A percentile compares a stretch with the other conserved stretches of the same genome.
These are phyloP conservation scores for Brenthis hecate DNA, from an alignment of 2,888 invertebrate species.

Conservation along the genomic window DNA sequence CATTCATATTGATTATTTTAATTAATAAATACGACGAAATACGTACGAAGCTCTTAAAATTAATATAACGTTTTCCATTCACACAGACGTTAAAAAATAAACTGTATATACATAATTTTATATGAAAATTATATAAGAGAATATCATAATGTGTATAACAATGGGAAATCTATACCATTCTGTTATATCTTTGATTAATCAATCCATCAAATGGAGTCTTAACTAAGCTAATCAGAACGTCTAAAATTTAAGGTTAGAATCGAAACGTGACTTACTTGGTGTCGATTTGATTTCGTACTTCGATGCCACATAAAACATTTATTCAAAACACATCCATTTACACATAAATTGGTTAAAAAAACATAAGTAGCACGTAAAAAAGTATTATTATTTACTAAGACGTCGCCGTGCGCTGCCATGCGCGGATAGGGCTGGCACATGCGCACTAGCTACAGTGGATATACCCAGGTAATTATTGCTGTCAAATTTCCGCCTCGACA, in stretches of 20 bases:
- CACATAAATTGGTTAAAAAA: slow-evolving; percentile 17
- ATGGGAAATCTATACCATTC: slow-evolving; percentile 1
- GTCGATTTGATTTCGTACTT: neutral
- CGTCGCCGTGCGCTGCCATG: slow-evolving; percentile 55
- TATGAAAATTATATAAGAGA: neutral
- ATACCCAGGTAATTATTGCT: slow-evolving; percentile 62
- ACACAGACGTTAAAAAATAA: neutral
- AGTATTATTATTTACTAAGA: slow-evolving; percentile 49
- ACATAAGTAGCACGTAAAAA: slow-evolving; percentile 33
- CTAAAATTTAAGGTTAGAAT: slow-evolving; percentile 26
- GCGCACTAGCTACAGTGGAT: slow-evolving; percentile 49
- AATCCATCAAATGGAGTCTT: slow-evolving; percentile 11
- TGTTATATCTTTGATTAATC: slow-evolving; percentile 12
- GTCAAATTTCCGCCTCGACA: slow-evolving; percentile 67
- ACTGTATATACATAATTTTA: neutral
- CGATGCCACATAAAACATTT: neutral
- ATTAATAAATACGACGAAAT: neutral
- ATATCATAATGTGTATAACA: neutral
- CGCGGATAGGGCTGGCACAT: slow-evolving; percentile 59
- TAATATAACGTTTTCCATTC: neutral
- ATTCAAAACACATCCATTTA: slow-evolving; percentile 2
- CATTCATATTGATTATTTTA: neutral
- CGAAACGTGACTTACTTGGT: slow-evolving; percentile 19
- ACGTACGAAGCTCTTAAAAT: neutral
- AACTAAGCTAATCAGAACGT: slow-evolving; percentile 5